phyloP scores from a whole-genome alignment of 1,140 invertebrate species.

The Papilio machaon region DNA sequence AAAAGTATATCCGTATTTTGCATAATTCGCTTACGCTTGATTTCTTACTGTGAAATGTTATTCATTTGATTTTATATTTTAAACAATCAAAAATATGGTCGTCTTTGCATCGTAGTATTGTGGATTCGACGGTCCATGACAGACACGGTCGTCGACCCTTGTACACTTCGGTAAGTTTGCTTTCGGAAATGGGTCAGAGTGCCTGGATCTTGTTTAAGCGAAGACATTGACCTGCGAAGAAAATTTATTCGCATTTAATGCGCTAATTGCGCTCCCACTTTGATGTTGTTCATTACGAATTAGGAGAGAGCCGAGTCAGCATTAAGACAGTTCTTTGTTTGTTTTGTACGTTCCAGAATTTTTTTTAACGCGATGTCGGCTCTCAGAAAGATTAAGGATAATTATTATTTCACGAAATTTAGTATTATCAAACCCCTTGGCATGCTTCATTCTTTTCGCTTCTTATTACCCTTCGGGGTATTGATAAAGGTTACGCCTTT shows the following conservation, averaged over 20 bases:
- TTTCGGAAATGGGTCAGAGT: background rate
- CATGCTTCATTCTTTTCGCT: too few species aligned
- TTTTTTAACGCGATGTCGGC: too few species aligned
- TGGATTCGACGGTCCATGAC: background rate
- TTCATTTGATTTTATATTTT: slow-evolving; percentile 12
- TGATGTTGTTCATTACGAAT: background rate
- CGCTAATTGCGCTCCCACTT: background rate
- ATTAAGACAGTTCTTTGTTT: too few species aligned
- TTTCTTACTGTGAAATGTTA: background rate
- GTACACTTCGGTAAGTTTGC: slow-evolving; percentile 17
- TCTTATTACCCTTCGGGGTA: too few species aligned
- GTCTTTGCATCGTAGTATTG: background rate
- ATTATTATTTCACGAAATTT: too few species aligned
- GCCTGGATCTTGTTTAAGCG: slow-evolving; percentile 6
- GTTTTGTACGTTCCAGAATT: too few species aligned
- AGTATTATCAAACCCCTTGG: too few species aligned
- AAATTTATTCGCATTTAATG: background rate
- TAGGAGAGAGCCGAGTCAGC: background rate
- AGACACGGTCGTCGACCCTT: slow-evolving; percentile 14
- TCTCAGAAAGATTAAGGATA: too few species aligned
- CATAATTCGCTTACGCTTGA: background rate
- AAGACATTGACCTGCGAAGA: slow-evolving; percentile 4
- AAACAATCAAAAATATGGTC: background rate
- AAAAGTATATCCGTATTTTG: slow-evolving; percentile 3
- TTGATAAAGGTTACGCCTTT: too few species aligned